phyloP scores from a whole-genome alignment of 2,797 vertebrate genomes.

The Fratercula arctica region DNA sequence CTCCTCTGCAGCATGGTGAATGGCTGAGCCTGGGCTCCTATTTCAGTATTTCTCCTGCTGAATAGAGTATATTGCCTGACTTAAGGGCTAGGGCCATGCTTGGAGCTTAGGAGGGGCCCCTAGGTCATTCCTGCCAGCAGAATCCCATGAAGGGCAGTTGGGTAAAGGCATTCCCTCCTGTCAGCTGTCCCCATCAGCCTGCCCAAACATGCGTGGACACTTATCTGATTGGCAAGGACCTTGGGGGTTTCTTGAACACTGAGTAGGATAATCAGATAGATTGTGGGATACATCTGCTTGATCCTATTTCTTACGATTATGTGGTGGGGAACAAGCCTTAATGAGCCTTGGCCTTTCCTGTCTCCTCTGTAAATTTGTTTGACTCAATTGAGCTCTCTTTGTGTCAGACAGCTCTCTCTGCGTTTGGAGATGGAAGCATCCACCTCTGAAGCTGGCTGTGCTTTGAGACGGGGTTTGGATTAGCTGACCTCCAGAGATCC shows the following conservation, averaged over 20 bases:
- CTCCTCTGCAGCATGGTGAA: background rate
- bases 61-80: background rate
- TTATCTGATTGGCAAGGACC: conserved; percentile 39
- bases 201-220: background rate
- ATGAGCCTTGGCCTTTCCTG: conserved; percentile 62
- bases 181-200: background rate
- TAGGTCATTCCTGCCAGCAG: background rate
- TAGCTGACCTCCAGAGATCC: conserved; percentile 56
- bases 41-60: background rate
- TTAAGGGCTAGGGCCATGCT: background rate
- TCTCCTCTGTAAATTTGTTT: conserved; percentile 51
- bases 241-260: conserved; percentile 49
- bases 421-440: conserved; percentile 46
- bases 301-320: conserved; percentile 59
- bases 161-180: background rate
- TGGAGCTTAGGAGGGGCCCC: background rate
- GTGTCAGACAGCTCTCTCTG: conserved; percentile 27
- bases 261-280: conserved; percentile 63
- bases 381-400: conserved; percentile 47
- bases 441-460: conserved; percentile 58
- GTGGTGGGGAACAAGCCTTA: conserved; percentile 53
- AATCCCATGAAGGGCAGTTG: background rate
- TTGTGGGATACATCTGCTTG: conserved; percentile 60
- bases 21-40: background rate
- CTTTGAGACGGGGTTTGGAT: conserved; percentile 52